Evolutionary conservation across 2,797 vertebrate genomes (phyloP), one percentile per base, ranked within the genome.

Genomic region (Botia kubotai): DNA sequence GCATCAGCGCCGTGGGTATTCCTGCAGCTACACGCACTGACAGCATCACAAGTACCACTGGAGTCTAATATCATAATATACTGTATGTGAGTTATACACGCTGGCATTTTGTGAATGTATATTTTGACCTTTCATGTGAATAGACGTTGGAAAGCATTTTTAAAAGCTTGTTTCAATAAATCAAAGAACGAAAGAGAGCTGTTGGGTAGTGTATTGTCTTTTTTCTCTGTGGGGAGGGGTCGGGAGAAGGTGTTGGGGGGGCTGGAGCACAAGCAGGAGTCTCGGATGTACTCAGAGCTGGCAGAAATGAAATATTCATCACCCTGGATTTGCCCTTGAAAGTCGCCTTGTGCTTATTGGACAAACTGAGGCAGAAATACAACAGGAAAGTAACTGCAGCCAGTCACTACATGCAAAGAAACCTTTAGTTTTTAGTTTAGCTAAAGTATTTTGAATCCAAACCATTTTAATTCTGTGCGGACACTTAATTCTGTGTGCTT

Each of bases 271-370:
- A 29, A 57, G 53, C 39, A 48, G 10, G 10, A 72, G 52, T 74
- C 62, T 68, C 62, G 33, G 33, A 73, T 74, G 70, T 36, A 80
- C 75, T 68, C 65, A 67, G 10, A 43, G 71, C 62, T 23, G 19
- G 36, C 2, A 68, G 48, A 60, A 71, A 55, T 86, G 5, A 82
- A 84, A 83, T 86, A 84, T 86, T 84, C 70, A 86, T 84, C 63
- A 77, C 23, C 19, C 74, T 68, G 60, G 13, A 69, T 80, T 68
- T 52, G 74, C 75, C 74, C 71, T 78, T 81, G 68, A 70, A 83
- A 71, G 33, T 73, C 68, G 17, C 62, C 72, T 79, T 79, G 57
- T 66, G 19, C 29, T 84, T 48, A 78, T 58, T n/a, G 75, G 57
- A 81, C 53, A 77, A 70, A 83, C 60, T 29, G 53, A 48, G 52